Conservation (phyloP, 2,797 vertebrate species). For the Dipus sagitta region DNA sequence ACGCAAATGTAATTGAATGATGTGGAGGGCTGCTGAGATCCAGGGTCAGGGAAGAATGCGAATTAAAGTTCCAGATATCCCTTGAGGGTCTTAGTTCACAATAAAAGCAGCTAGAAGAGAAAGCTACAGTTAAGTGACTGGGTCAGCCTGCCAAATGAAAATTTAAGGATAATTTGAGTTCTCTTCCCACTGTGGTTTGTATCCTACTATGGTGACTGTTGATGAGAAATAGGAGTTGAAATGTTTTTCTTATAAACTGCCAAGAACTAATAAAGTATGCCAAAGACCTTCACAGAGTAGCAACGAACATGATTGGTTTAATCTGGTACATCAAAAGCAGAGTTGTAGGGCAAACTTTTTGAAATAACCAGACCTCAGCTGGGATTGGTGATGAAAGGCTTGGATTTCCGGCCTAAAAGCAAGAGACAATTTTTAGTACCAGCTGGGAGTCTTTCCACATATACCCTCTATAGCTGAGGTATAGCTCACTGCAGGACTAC, state of each 20-base stretch:
- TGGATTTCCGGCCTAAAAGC: conserved; percentile 65
- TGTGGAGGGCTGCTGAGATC: conserved; percentile 51
- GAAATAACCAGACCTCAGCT: conserved; percentile 50
- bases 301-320: conserved; percentile 65
- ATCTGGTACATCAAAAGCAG: conserved; percentile 62
- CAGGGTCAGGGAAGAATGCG: conserved; percentile 22
- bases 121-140: conserved; percentile 50
- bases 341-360: conserved; percentile 54
- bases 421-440: conserved; percentile 60
- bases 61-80: conserved; percentile 45
- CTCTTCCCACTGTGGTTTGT: conserved; percentile 50
- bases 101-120: conserved; percentile 50
- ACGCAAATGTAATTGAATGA: neutral
- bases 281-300: conserved; percentile 51
- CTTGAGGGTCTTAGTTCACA: conserved; percentile 1
- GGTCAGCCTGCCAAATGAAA: conserved; percentile 55
- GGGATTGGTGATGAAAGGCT: conserved; percentile 66
- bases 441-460: conserved; percentile 58
- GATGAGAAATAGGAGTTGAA: conserved; percentile 67
- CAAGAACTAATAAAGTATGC: conserved; percentile 62
- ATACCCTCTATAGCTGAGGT: conserved; percentile 50
- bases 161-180: conserved; percentile 72
- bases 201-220: conserved; percentile 65
- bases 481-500: conserved; percentile 52
- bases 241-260: conserved; percentile 65